Percentiles rank a stretch among this genome's conserved stretches.
These are phyloP conservation scores for Drosophila paranaensis DNA, from an alignment of 2,888 invertebrate genomes.

Conservation along the genomic window DNA sequence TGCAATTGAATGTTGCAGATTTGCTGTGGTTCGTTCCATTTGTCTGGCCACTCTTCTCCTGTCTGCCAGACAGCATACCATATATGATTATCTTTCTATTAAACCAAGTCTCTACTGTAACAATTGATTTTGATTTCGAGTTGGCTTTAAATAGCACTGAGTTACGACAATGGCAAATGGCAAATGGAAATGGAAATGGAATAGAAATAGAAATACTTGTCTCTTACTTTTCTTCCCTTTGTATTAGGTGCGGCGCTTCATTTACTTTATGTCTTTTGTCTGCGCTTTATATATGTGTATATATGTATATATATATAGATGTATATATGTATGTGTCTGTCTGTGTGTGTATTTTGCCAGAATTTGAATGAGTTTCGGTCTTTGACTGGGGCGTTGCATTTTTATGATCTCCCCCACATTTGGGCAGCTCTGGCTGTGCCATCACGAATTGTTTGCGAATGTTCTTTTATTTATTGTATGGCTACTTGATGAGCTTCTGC, in stretches of 20 bases:
- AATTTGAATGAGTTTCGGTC: conserved; percentile 65
- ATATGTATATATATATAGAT: conserved; percentile 26
- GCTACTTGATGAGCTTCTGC: conserved; percentile 69
- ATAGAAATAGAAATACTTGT: conserved; percentile 45
- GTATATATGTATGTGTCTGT: background rate
- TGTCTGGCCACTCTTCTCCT: background rate
- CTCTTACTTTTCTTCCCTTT: conserved; percentile 17
- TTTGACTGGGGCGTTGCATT: conserved; percentile 56
- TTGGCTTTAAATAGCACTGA: conserved; percentile 64
- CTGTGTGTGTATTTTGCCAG: conserved; percentile 23
- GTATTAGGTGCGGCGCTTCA: conserved; percentile 68
- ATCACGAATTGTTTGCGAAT: conserved; percentile 48
- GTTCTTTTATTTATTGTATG: conserved; percentile 67
- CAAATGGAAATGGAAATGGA: conserved; percentile 34
- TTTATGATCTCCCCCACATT: conserved; percentile 46
- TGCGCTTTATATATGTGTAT: conserved; percentile 54
- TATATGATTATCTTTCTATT: conserved; percentile 66
- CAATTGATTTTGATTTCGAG: conserved; percentile 72
- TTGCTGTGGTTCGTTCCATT: conserved; percentile 1
- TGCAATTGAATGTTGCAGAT: conserved; percentile 13
- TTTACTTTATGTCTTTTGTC: conserved; percentile 76
- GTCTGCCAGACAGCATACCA: conserved; percentile 7
- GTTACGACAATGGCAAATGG: conserved; percentile 52
- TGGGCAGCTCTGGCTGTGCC: background rate
- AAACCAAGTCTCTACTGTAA: conserved; percentile 46